Conservation (phyloP, 1,140 invertebrate genomes). For the Zaprionus tsacasi region DNA sequence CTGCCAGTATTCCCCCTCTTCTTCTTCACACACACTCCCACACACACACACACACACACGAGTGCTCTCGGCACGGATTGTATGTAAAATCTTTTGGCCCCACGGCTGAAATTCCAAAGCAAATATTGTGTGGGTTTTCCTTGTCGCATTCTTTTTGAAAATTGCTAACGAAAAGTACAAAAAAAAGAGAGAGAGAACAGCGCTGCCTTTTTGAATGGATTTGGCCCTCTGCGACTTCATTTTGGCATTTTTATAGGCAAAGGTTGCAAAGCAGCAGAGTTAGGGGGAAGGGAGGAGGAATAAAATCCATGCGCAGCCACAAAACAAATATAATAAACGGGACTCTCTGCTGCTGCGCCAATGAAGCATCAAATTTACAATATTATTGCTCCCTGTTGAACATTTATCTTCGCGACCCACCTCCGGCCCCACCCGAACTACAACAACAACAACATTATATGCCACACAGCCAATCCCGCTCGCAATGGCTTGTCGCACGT, state of each 20-base stretch:
- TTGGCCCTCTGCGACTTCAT: conserved; percentile 41
- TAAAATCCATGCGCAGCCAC: conserved; percentile 31
- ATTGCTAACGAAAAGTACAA: conserved; percentile 19
- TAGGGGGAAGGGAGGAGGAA: background rate
- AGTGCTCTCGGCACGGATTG: conserved; percentile 11
- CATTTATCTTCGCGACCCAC: conserved; percentile 60
- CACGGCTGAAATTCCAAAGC: conserved; percentile 34
- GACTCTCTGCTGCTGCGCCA: conserved; percentile 23
- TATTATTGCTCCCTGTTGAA: conserved; percentile 78
- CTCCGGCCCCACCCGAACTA: no score
- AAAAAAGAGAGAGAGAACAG: background rate
- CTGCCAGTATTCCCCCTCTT: background rate
- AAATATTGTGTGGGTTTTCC: conserved; percentile 42
- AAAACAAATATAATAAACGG: conserved; percentile 53
- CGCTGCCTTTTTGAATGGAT: conserved; percentile 27
- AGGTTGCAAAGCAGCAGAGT: conserved; percentile 3
- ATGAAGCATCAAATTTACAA: conserved; percentile 73
- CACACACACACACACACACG: conserved; percentile 3
- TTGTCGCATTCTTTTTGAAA: conserved; percentile 40
- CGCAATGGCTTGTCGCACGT: conserved; percentile 51
- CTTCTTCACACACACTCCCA: background rate
- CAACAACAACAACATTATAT: background rate
- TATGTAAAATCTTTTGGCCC: conserved; percentile 36
- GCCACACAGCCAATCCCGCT: background rate
- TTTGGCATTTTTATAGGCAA: conserved; percentile 48